Percentiles rank a stretch among this genome's conserved stretches.
phyloP scores from a whole-genome alignment of 1,140 invertebrate species.

The Asbolus verrucosus region DNA sequence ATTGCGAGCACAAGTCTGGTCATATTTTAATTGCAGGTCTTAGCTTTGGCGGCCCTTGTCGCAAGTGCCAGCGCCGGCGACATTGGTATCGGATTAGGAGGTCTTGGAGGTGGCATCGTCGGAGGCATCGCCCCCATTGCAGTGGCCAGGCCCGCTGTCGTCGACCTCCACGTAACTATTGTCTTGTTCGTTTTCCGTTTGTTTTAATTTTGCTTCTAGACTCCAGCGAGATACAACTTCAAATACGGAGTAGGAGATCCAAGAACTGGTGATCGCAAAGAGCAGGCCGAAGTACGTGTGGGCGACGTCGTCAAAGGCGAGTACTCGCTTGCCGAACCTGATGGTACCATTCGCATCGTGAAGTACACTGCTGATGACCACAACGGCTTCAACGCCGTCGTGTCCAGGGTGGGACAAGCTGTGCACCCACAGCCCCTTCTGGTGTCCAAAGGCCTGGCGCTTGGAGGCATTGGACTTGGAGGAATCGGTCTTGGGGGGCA shows the following conservation, averaged over 20 bases:
- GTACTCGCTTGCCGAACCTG: slow-evolving; percentile 82
- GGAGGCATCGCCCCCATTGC: too few relatives aligned
- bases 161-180: slow-evolving; percentile 9
- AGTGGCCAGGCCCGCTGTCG: too few relatives aligned
- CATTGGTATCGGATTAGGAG: neutral
- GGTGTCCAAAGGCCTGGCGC: neutral
- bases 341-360: slow-evolving; percentile 80
- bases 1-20: neutral
- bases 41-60: neutral
- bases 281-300: slow-evolving; percentile 75
- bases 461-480: neutral
- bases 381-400: slow-evolving; percentile 81
- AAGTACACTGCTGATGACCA: slow-evolving; percentile 82
- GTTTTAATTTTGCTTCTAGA: neutral
- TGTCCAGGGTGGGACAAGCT: slow-evolving; percentile 66
- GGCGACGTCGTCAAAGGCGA: slow-evolving; percentile 78
- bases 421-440: neutral
- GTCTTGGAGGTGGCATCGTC: neutral
- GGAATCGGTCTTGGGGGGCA: neutral
- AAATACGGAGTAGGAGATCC: slow-evolving; percentile 80
- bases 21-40: neutral
- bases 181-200: neutral
- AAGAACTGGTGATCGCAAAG: slow-evolving; percentile 78
- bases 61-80: neutral
- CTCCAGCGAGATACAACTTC: slow-evolving; percentile 68